Conservation (phyloP, 2,888 invertebrate genomes). For the Eulithis prunata region DNA sequence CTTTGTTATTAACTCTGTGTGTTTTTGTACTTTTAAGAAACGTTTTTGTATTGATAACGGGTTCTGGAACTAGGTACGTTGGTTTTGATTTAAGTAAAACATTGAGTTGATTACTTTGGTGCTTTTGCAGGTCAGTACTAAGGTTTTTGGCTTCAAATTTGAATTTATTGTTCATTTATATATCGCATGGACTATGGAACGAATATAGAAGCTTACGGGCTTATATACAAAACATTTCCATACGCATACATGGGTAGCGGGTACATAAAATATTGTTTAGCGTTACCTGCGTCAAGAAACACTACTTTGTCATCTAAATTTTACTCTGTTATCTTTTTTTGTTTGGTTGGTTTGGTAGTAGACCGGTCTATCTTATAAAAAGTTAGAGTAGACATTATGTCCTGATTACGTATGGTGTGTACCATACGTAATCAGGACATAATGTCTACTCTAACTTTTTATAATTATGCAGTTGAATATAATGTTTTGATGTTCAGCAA, state of each 20-base stretch:
- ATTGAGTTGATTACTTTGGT: slow-evolving; percentile 6
- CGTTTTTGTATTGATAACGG: slow-evolving; percentile 16
- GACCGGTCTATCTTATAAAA: too few relatives aligned
- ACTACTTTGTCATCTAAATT: too few relatives aligned
- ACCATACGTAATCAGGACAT: too few relatives aligned
- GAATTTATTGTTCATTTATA: neutral
- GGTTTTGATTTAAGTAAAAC: neutral
- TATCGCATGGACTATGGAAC: neutral
- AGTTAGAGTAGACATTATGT: too few relatives aligned
- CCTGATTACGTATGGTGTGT: too few relatives aligned
- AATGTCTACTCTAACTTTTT: too few relatives aligned
- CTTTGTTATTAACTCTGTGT: slow-evolving; percentile 70
- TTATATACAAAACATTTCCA: neutral
- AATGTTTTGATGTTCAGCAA: too few relatives aligned
- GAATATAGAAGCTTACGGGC: slow-evolving; percentile 1
- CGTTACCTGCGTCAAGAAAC: too few relatives aligned
- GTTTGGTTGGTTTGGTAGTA: too few relatives aligned
- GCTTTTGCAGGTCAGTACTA: slow-evolving; percentile 7
- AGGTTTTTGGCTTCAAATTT: slow-evolving; percentile 1
- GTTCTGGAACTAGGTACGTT: neutral
- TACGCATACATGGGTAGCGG: neutral
- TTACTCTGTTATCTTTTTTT: too few relatives aligned
- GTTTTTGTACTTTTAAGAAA: slow-evolving; percentile 46
- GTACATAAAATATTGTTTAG: too few relatives aligned
- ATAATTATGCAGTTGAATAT: too few relatives aligned